A percentile compares a stretch with the other conserved stretches of the same genome.
Evolutionary conservation across 35 echinoderm and acorn worm genomes (phyloP).

Genomic region (Stichopus chloronotus): DNA sequence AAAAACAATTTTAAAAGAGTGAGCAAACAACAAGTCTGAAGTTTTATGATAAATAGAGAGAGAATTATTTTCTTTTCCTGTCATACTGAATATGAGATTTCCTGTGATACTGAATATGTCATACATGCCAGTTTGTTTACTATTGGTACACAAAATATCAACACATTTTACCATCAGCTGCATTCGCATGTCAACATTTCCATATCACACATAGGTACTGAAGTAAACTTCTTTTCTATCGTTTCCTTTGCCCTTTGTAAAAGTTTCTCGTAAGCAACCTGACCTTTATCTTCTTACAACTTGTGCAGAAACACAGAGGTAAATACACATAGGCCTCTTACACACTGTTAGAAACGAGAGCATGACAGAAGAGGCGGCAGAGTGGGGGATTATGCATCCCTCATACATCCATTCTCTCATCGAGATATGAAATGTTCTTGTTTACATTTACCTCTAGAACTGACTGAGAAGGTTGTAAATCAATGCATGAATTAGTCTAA

Average conservation of each 20-base stretch:
- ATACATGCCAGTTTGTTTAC: no score
- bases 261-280: not conserved
- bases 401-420: conserved; percentile 1
- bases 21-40: no score
- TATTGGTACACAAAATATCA: no score
- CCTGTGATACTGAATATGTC: no score
- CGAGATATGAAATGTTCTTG: conserved; percentile 8
- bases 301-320: not conserved
- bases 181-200: no score
- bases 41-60: no score
- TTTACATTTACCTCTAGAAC: conserved; percentile 23
- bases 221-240: not conserved
- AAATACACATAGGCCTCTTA: not conserved
- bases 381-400: not conserved
- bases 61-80: no score
- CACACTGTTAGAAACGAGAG: not conserved
- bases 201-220: no score
- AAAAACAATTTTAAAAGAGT: no score
- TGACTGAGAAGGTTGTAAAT: not conserved
- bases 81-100: no score
- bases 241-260: not conserved
- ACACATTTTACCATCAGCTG: no score
- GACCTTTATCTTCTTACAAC: not conserved
- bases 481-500: not conserved
- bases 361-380: not conserved